Base-by-base conservation (phyloP, 2,888 invertebrate genomes). In the Heteromurus nitidus region DNA sequence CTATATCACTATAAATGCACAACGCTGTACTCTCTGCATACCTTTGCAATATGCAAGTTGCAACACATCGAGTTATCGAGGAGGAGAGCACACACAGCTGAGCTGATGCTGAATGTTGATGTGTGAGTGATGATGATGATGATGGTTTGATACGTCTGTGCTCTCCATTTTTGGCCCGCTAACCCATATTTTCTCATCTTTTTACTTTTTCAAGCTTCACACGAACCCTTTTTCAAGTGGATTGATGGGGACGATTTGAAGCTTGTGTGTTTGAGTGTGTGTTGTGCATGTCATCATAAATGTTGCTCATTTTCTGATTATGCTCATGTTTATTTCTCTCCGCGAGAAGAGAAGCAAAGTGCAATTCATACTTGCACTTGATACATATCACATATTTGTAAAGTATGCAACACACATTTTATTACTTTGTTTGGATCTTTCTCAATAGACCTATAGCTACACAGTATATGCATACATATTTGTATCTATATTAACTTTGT, bases 131-230 rank as follows among this genome's bases (percentile, higher is more conserved):
- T 55, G 55, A 55, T 55, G 31, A 62, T 62, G n/a, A 55, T 55
- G 55, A 55, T 55, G 55, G 24, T 62, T 62, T 62, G 30, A 62
- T 62, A 62, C 31, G 62, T 62, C 30, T 79, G 77, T 79, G 77
- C 77, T 79, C 77, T 79, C 77, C 77, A 79, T 79, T 79, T 79
- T 69, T 79, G 77, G 77, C 77, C 77, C 55, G 77, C 77, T 79
- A 79, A 79, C 77, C 77, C 70, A 79, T 79, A 79, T 79, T 79
- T 64, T 55, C 50, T 50, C 42, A 18, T 20, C 28, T 68, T 50
- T 50, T 62, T 62, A 62, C 62, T 62, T 31, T 62, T 62, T 13
- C 62, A 62, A 55, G 55, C 24, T 55, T 55, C 26, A 26, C 26
- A 26, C 13, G 36, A 55, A 31, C 62, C 30, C 20, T 58, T 65